Conservation (phyloP, 2,797 vertebrate species). For the Cyclura pinguis region DNA sequence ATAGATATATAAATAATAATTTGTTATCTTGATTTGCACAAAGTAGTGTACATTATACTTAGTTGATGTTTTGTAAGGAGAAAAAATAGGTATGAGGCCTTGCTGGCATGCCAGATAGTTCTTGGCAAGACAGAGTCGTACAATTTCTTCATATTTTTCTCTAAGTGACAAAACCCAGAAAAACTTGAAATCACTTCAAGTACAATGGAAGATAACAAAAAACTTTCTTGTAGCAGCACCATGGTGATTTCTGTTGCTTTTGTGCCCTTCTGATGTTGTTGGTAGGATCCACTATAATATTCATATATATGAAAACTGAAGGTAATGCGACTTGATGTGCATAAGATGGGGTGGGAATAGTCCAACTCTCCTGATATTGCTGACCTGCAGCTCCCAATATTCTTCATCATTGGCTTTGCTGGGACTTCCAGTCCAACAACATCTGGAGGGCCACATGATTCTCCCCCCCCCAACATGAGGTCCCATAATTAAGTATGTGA, state of each 20-base stretch:
- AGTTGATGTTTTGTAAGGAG: neutral
- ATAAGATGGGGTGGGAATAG: neutral
- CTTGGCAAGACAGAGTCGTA: slow-evolving; percentile 15
- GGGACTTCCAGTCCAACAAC: too few relatives aligned
- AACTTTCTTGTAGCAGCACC: slow-evolving; percentile 18
- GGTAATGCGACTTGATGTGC: neutral
- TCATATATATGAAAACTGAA: neutral
- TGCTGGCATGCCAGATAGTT: slow-evolving; percentile 14
- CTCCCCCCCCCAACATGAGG: too few relatives aligned
- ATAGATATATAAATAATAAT: too few relatives aligned
- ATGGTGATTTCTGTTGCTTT: neutral
- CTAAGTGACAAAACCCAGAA: slow-evolving; percentile 20
- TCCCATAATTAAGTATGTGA: neutral
- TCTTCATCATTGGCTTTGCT: too few relatives aligned
- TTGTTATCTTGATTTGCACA: neutral
- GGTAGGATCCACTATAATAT: neutral
- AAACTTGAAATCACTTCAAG: neutral
- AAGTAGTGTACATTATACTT: neutral
- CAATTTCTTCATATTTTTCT: slow-evolving; percentile 32
- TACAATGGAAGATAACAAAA: neutral
- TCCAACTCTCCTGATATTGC: too few relatives aligned
- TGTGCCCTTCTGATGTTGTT: neutral
- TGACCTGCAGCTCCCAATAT: too few relatives aligned
- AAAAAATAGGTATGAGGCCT: neutral
- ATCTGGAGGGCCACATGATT: too few relatives aligned